Conservation (phyloP, 92 coral and sea anemone species). For the Porites evermanni region DNA sequence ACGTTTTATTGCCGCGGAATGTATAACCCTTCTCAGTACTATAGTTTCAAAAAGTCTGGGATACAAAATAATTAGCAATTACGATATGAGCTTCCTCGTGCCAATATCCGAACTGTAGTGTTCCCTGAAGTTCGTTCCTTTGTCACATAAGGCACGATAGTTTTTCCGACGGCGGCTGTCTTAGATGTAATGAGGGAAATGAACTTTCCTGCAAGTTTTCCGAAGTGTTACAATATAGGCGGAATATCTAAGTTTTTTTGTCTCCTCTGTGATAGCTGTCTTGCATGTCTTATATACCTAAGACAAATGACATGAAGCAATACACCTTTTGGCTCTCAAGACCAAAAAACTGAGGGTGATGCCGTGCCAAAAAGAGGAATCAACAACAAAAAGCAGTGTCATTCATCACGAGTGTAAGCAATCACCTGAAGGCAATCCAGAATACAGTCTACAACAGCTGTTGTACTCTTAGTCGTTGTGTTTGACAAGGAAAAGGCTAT, state of each 20-base stretch:
- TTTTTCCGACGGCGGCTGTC: neutral
- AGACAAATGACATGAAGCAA: neutral
- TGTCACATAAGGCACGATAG: no score
- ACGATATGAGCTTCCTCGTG: neutral
- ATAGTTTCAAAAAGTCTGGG: neutral
- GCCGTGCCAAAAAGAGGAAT: neutral
- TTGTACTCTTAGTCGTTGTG: no score
- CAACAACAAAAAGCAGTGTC: no score
- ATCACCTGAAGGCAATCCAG: no score
- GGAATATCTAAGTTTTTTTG: slow-evolving; percentile 8
- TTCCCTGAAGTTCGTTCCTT: neutral
- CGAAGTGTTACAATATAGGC: no score
- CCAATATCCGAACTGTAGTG: slow-evolving; percentile 16
- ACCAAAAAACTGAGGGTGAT: no score
- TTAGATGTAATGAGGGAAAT: neutral
- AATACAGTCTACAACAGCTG: no score
- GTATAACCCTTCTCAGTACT: neutral
- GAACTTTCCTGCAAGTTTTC: neutral
- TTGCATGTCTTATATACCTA: neutral
- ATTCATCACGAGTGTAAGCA: no score
- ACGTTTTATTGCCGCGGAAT: neutral
- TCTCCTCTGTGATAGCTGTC: slow-evolving; percentile 11
- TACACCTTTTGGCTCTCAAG: neutral
- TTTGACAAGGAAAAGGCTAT: no score
- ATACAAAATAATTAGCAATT: neutral